Evolutionary conservation across 2,888 invertebrate genomes (phyloP), one percentile per base, ranked within the genome.

Genomic region (Esperia sulphurella): DNA sequence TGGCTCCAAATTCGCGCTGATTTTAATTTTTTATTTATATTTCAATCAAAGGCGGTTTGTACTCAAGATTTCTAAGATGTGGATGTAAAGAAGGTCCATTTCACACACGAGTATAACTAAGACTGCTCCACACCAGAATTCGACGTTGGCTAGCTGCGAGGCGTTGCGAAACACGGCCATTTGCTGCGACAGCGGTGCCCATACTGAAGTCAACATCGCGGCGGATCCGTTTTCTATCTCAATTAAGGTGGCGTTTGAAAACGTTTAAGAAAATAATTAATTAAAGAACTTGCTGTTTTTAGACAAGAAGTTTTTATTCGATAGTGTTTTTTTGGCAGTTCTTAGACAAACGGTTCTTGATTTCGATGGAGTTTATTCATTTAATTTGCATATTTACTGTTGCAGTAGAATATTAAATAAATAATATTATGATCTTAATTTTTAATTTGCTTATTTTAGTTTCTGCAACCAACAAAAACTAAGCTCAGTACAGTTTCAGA

Each of bases 61-160:
- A 43, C 65, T 61, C 8, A 70, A 49, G 43, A 46, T 49, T 54
- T 78, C 67, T 41, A 75, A 43, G 44, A 79, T 70, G 53, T 87
- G 88, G 50, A 88, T 90, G 55, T 83, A 90, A 49, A 90, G 73
- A 12, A 90, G 55, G 70, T 90, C 89, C 78, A 90, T 73, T 76
- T 90, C 90, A 66, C 89, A 90, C 44, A 90, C 90, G 55, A 87
- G 58, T 0, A 90, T 42, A 50, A 90, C 75, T 37, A 90, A 55
- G 1, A 90, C 49, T 0, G 75, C 74, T 7, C 88, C 89, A 37
- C 83, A 61, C 90, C 90, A 90, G 56, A 90, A 90, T 58, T 90
- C 87, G 1, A 79, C 71, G 68, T 85, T 83, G 2, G 86, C 80
- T 35, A 81, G 52, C 50, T 71, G 72, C 1, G 79, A 76, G 0